Base-by-base conservation (phyloP, 1,140 invertebrate species). In the Drosophila virilis region DNA sequence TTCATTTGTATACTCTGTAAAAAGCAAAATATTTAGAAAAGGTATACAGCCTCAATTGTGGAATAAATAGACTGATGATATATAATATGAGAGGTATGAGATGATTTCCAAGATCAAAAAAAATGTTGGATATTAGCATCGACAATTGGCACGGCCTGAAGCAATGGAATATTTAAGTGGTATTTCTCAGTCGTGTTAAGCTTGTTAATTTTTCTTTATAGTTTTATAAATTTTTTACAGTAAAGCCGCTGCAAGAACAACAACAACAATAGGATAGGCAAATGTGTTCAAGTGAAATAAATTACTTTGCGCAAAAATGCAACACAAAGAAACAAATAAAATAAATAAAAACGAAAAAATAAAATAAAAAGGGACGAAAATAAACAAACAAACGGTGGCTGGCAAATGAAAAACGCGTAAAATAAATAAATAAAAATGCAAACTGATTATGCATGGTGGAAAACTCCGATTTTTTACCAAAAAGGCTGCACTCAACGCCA, bases 271-370 rank as follows among this genome's bases (percentile, higher is more conserved):
- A 65, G 73, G 57, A 78, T n/a, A 77, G 59, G 66, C 67, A 80
- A 88, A 89, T 88, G 80, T 78, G 68, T 89, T 89, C 85, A 89
- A 89, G 84, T 89, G 80, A 89, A 89, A 89, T 89, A 89, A 89
- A 89, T 89, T 84, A 89, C 84, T 78, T 80, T 83, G 79, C 88
- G 76, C 77, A 69, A 61, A 74, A 68, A 67, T 37, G 7, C 32
- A 45, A 64, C 72, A 88, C 75, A 88, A 83, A 82, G 79, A 60
- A 43, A 66, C 70, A 82, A 78, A 66, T 61, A 62, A 78, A 69
- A 58, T 55, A 73, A 67, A 80, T 59, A 71, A 8, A 77, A 77
- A 74, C 60, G 66, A 80, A 52, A 77, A 67, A 68, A 82, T 70
- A 48, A 86, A 71, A 77, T 13, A 43, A 71, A 75, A 67, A 4